phyloP scores from a whole-genome alignment of 2,797 vertebrate species.

The Mus spretus region DNA sequence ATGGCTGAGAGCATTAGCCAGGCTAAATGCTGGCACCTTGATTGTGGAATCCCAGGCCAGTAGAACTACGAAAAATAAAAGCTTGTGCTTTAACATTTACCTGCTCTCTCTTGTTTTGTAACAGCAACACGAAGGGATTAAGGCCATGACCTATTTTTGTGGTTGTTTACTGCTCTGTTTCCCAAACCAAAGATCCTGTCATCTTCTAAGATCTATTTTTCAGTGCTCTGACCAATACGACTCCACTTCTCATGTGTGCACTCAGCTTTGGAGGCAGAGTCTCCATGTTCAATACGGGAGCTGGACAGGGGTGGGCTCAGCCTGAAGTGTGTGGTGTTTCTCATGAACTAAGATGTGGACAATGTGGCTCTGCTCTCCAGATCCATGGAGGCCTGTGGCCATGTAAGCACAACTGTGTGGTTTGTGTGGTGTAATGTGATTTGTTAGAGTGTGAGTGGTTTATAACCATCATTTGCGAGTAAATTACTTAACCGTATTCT shows the following conservation, averaged over 20 bases:
- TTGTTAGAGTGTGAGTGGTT: conserved; percentile 83
- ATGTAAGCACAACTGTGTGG: conserved; percentile 54
- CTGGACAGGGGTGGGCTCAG: rapidly evolving
- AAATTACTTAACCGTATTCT: conserved; percentile 85
- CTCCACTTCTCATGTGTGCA: rapidly evolving
- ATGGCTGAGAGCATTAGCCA: neutral
- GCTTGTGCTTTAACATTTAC: neutral
- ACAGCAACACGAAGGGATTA: neutral
- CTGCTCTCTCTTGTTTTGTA: neutral
- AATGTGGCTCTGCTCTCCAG: neutral
- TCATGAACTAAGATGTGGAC: neutral
- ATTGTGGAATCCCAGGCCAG: neutral
- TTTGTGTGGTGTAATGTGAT: conserved; percentile 75
- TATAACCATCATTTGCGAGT: conserved; percentile 85
- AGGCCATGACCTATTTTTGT: neutral
- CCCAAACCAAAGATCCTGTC: neutral
- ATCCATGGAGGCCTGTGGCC: neutral
- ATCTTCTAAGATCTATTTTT: neutral
- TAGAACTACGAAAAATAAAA: neutral
- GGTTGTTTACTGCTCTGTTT: neutral
- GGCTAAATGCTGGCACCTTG: neutral
- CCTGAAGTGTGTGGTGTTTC: neutral
- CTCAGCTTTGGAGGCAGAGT: neutral
- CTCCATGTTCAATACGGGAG: neutral
- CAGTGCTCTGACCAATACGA: neutral